Base-by-base conservation (phyloP, 2,888 invertebrate species). In the Dioctria linearis region DNA sequence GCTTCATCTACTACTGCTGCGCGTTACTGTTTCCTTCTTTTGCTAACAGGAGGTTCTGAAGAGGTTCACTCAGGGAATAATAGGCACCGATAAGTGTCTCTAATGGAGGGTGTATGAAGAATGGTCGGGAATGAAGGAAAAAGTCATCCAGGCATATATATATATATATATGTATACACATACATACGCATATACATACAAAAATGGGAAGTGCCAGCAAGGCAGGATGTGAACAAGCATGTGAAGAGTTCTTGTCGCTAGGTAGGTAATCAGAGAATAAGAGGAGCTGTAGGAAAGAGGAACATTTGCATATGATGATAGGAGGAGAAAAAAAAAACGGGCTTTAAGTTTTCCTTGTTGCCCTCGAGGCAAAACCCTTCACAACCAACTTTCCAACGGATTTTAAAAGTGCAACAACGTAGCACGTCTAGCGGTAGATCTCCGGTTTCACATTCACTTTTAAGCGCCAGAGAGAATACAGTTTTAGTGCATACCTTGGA, bases 241-340 rank as follows among this genome's bases (percentile, higher is more conserved):
- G 42, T 65, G 65, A 65, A 65, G 40, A 65, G n/a, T 9, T 11
- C 25, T 25, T 25, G 0, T 42, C 61, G 9, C 0, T 11, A 5
- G 65, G n/a, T 42, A 65, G 13, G 65, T 13, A 65, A 42, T 65
- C 65, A 65, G 25, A 25, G 25, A 25, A 25, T 42, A 42, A 65
- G 65, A 65, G 40, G 42, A 65, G 13, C 65, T 65, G 40, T 42
- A n/a, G 40, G 65, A 65, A 65, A 65, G 42, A 65, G 65, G 40
- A 65, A 37, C 40, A 65, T 65, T 65, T 65, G 65, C 65, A 65
- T 63, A 63, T 5, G 65, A n/a, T n/a, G n/a, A n/a, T n/a, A n/a
- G 5, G 65, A 37, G n/a, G 65, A 40, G n/a, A n/a, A n/a, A n/a
- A 11, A 65, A 42, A 42, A 42, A 65, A 65, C n/a, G n/a, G 65